Evolutionary conservation across 2,113 vertebrate species (phyloP).

Genomic region (Pleuronectes platessa): DNA sequence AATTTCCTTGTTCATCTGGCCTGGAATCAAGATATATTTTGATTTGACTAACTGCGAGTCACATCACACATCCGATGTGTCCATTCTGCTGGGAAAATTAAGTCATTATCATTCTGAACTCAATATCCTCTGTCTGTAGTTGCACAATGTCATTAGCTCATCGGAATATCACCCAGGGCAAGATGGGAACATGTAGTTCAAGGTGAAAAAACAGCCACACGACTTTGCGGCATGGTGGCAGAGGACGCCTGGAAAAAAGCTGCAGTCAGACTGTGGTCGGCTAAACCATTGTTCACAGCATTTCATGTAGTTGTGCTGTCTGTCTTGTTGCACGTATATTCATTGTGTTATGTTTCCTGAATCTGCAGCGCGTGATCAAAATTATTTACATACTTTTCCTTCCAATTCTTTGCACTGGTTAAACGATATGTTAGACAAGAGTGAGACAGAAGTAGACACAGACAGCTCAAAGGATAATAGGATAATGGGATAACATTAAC

Average conservation of each 20-base stretch:
- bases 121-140: neutral
- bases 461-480: neutral
- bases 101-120: conserved; percentile 19
- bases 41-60: neutral
- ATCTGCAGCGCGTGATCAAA: too few species aligned
- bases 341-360: too few species aligned
- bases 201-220: conserved; percentile 38
- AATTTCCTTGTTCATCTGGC: neutral
- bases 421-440: neutral
- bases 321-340: too few species aligned
- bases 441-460: neutral
- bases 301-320: too few species aligned
- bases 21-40: neutral
- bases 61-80: neutral
- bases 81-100: neutral
- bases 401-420: too few species aligned
- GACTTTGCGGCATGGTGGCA: conserved; percentile 2
- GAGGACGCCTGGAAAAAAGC: conserved; percentile 6
- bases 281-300: neutral
- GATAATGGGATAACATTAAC: neutral
- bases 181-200: conserved; percentile 33
- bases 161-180: conserved; percentile 35
- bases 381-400: neutral
- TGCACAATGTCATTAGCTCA: conserved; percentile 41
- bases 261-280: neutral